Evolutionary conservation across 2,797 vertebrate species (phyloP).

Genomic region (Cyprinodon diabolis): DNA sequence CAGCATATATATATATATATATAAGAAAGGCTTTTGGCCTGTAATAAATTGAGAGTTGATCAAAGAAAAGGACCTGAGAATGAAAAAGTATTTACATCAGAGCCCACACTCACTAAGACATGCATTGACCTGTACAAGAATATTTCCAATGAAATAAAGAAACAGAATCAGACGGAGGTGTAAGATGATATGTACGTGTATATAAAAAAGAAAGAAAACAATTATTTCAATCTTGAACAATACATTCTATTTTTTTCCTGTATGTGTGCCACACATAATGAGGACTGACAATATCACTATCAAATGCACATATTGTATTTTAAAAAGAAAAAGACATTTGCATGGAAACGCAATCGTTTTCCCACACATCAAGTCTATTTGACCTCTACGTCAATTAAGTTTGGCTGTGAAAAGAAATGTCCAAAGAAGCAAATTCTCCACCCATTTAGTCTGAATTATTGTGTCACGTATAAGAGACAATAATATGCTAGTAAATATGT

Average conservation of each 20-base stretch:
- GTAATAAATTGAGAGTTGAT: conserved; percentile 7
- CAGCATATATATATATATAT: no score
- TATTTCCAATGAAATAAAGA: background rate
- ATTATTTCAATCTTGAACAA: background rate
- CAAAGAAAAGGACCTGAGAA: conserved; percentile 6
- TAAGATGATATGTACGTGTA: background rate
- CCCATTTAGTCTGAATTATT: background rate
- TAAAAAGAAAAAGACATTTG: background rate
- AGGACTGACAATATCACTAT: background rate
- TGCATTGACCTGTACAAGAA: background rate
- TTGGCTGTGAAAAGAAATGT: background rate
- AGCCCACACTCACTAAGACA: conserved; percentile 1
- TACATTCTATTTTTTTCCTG: background rate
- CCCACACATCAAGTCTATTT: background rate
- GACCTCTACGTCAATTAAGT: background rate
- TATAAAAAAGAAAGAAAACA: background rate
- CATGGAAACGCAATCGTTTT: background rate
- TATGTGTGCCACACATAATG: background rate
- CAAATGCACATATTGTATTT: background rate
- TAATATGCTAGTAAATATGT: background rate
- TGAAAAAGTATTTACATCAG: conserved; percentile 23
- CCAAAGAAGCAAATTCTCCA: background rate
- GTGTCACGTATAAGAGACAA: background rate
- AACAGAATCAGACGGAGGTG: conserved; percentile 1
- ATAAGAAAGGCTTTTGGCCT: conserved; percentile 9